Base-by-base conservation (phyloP, 2,113 vertebrate genomes). In the Esox niger region DNA sequence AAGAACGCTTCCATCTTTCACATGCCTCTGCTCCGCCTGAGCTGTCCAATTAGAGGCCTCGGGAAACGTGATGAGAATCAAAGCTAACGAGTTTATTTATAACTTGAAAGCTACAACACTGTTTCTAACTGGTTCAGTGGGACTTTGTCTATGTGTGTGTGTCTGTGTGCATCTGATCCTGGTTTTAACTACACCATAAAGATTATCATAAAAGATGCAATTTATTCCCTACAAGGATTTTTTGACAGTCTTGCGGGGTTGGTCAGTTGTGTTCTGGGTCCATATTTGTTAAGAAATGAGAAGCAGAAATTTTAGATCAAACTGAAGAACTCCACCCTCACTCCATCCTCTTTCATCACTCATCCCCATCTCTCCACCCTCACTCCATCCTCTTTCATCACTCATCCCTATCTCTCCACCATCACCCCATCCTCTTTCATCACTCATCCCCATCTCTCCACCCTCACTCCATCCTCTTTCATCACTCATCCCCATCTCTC, bases 31-130 rank as follows among this genome's bases (percentile, higher is more conserved):
- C 9, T 7, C n/a, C 21, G 21, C 9, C 23, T n/a, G n/a, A n/a
- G 2, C 20, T n/a, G 49, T 25, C 21, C 62, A 84, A 76, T 86
- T 81, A 80, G 38, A 81, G n/a, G 75, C 56, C 29, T 1, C 31
- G 33, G 67, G n/a, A 63, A 31, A 68, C 49, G 49, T 54, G 17
- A 54, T 2, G 21, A 7, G 21, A 54, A 25, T 74, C 0, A 69
- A 64, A 73, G 59, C 61, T 43, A 60, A 31, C 58, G 64, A 9
- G 60, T 73, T n/a, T 78, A 83, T 77, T 77, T 43, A 43, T 74
- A 81, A 77, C 78, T 77, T 80, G 75, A 83, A 81, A 83, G 74
- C 58, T n/a, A 79, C 71, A 68, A 64, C 67, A 32, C 10, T 23
- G 65, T 52, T 80, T 35, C 21, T 43, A 15, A 43, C 13, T 43